Base-by-base conservation (phyloP, 2,888 invertebrate genomes). In the Brachypterus glaber region DNA sequence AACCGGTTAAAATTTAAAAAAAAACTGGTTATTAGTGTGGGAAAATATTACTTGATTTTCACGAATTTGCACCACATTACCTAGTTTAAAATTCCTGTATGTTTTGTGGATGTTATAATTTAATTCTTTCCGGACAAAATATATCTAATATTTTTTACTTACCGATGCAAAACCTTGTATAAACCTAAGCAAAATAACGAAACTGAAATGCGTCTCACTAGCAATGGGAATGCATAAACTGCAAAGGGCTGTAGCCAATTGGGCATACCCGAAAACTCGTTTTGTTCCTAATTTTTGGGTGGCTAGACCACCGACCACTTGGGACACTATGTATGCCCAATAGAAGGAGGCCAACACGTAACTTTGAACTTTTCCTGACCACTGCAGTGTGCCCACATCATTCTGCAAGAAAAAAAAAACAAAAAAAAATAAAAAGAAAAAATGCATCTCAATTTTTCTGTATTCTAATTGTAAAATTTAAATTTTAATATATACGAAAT, bases 241-340 rank as follows among this genome's bases (percentile, higher is more conserved):
- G 57, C 79, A 78, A 16, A 75, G 48, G 2, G 80, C 81, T n/a
- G 81, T 82, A 24, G 71, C 69, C 26, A 79, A 61, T 57, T 82
- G 81, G 2, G 81, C 79, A 52, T 76, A 78, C 9, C 81, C 78
- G 50, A 79, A 80, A 3, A 81, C 79, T 3, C 72, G 67, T 59
- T 81, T 82, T 11, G 81, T 80, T 36, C 81, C 81, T 52, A 80
- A 72, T 55, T 73, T 70, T 60, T 82, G 81, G 2, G 81, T 80
- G 16, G 81, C 73, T 45, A 79, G 66, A 16, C 81, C 81, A 9
- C 81, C 81, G 15, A 77, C 76, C 9, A 77, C 67, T 65, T 81
- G 81, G 1, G 79, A 79, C 9, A 81, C 62, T 40, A 81, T 79
- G 59, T 82, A 81, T 46, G 79, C 79, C 80, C 80, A 80, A 60